Evolutionary conservation across 2,888 invertebrate genomes (phyloP).

Genomic region (Callyntrura guangdongensis): DNA sequence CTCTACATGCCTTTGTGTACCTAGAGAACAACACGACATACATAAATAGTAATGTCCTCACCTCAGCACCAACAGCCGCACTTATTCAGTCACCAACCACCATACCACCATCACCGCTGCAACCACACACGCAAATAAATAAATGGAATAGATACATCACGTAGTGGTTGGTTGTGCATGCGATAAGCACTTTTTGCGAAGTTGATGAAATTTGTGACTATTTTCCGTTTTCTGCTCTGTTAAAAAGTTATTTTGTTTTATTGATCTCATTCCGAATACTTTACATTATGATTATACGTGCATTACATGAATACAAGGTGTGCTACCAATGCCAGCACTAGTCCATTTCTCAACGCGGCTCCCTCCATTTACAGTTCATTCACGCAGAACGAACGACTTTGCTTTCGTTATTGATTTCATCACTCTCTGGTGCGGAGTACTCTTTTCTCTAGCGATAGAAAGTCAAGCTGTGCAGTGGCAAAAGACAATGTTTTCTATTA

Average conservation of each 20-base stretch:
- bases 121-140: slow-evolving; percentile 45
- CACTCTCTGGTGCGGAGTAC: slow-evolving; percentile 35
- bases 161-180: background rate
- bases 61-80: slow-evolving; percentile 41
- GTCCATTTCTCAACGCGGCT: background rate
- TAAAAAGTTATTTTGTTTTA: slow-evolving; percentile 67
- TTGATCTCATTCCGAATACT: slow-evolving; percentile 48
- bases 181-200: slow-evolving; percentile 53
- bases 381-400: slow-evolving; percentile 55
- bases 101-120: background rate
- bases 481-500: slow-evolving; percentile 10
- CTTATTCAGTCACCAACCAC: slow-evolving; percentile 45
- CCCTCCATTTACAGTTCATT: slow-evolving; percentile 47
- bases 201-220: slow-evolving; percentile 74
- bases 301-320: slow-evolving; percentile 9
- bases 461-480: background rate
- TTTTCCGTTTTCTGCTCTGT: slow-evolving; percentile 59
- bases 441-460: slow-evolving; percentile 3
- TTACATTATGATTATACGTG: slow-evolving; percentile 15
- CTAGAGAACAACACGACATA: slow-evolving; percentile 39
- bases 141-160: slow-evolving; percentile 52
- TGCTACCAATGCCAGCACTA: background rate
- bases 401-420: slow-evolving; percentile 65
- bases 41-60: slow-evolving; percentile 54
- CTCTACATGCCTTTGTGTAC: background rate